Conservation (phyloP, 2,888 invertebrate species). For the Aphidius colemani region DNA sequence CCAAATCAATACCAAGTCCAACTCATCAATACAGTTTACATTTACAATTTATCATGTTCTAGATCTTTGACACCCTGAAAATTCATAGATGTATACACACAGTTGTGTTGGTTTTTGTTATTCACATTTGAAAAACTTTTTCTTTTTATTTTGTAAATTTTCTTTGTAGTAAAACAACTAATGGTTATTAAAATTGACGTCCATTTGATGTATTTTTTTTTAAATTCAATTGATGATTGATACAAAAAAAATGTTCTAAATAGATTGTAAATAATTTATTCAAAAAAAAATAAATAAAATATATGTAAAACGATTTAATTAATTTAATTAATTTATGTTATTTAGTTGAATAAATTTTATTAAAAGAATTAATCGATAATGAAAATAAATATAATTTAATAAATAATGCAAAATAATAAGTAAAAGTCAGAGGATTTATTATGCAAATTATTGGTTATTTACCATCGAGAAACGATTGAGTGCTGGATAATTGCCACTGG, state of each 20-base stretch:
- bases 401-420: conserved; percentile 12
- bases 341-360: neutral
- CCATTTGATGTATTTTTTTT: conserved; percentile 13
- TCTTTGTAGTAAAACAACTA: conserved; percentile 34
- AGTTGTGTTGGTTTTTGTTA: conserved; percentile 14
- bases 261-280: no score
- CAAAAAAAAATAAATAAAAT: no score
- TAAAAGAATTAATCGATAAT: neutral
- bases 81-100: conserved; percentile 43
- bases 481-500: conserved; percentile 40
- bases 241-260: no score
- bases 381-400: conserved; percentile 6
- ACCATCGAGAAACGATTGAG: conserved; percentile 34
- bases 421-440: conserved; percentile 35
- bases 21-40: conserved; percentile 29
- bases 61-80: conserved; percentile 57
- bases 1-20: conserved; percentile 53
- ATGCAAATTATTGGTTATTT: conserved; percentile 42
- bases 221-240: neutral
- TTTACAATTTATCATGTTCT: conserved; percentile 48
- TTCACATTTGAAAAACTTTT: conserved; percentile 1
- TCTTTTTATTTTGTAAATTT: conserved; percentile 21
- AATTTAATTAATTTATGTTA: neutral
- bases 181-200: conserved; percentile 51
- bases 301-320: neutral